Evolutionary conservation across 2,113 vertebrate species (phyloP), one percentile per base, ranked within the genome.

Genomic region (Eurystomus gularis): DNA sequence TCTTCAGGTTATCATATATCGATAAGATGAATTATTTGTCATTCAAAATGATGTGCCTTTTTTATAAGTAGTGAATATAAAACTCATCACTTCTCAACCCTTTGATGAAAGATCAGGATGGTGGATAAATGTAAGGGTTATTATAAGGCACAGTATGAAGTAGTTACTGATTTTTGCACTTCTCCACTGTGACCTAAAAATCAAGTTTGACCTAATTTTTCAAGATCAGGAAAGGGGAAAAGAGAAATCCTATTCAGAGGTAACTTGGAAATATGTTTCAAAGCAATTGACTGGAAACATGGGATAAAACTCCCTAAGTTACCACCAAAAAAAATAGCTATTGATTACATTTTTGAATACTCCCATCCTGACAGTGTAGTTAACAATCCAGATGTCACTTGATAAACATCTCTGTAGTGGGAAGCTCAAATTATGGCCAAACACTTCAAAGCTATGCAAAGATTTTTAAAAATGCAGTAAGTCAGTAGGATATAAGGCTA

Each of bases 151-250:
- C 20, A 80, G 28, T 62, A 46, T 96, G 77, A 94, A 81, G 57
- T 40, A 69, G 51, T 48, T 86, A 65, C 82, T 83, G 69, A 58
- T 90, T 90, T 93, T 94, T 83, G 17, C 77, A 76, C 46, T 86
- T 93, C 55, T 86, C 28, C 55, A 42, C 29, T 78, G 35, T 88
- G 82, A 92, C 80, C 64, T 83, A 88, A 88, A 93, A 96, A 83
- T 88, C 33, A 94, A 83, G 37, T 94, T 75, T 92, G 82, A 86
- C 58, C 46, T 81, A 72, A 94, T 76, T 91, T 94, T 90, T 79
- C 88, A 92, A 95, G 80, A 92, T 55, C 46, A 68, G 75, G 88
- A 51, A 90, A 13, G 18, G 11, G 12, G 18, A 24, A 60, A 92
- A 78, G 39, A 75, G n/a, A 90, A 68, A 54, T 75, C 69, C 28